Percentiles rank a stretch among this genome's conserved stretches.
phyloP scores from a whole-genome alignment of 2,797 vertebrate genomes.

The Gobionotothen gibberifrons region DNA sequence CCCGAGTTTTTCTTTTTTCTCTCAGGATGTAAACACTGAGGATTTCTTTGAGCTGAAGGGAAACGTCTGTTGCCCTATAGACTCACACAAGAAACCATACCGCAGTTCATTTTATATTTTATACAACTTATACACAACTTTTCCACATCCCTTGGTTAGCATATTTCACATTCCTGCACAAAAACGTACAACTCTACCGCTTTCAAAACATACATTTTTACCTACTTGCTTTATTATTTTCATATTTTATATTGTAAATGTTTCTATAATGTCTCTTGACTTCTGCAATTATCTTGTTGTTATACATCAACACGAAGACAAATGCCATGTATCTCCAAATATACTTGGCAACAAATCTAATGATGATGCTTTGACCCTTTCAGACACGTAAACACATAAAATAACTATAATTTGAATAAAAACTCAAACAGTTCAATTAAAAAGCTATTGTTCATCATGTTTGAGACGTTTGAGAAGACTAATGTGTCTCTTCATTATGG shows the following conservation, averaged over 20 bases:
- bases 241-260: neutral
- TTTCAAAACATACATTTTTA: neutral
- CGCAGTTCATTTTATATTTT: neutral
- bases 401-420: neutral
- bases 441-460: too few species aligned
- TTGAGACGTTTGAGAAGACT: too few species aligned
- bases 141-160: neutral
- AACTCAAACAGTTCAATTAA: too few species aligned
- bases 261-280: neutral
- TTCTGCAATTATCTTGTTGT: neutral
- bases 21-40: constrained; percentile 61
- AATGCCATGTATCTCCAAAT: neutral
- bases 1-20: constrained; percentile 42
- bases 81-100: neutral
- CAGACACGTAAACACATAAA: neutral
- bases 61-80: neutral
- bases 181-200: neutral
- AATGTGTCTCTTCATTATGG: neutral
- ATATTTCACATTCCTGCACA: neutral
- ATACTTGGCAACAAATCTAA: neutral
- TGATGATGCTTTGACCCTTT: neutral
- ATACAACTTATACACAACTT: neutral
- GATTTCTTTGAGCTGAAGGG: constrained; percentile 22
- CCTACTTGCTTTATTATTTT: neutral
- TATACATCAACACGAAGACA: neutral